A percentile compares a stretch with the other conserved stretches of the same genome.
phyloP scores from a whole-genome alignment of 1,140 invertebrate genomes.

The Pissodes strobi region DNA sequence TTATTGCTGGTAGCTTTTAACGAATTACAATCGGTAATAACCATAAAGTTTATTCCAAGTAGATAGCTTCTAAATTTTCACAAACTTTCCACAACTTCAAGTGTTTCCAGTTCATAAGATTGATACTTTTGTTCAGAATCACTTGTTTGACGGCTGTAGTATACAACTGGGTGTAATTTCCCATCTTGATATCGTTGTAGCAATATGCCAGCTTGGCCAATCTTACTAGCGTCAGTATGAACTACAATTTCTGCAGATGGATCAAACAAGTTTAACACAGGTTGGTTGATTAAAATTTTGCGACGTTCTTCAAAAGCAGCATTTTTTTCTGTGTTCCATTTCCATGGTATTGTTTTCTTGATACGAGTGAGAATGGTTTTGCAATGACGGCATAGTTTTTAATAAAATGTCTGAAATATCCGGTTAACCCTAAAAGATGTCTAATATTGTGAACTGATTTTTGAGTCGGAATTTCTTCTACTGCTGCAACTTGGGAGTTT shows the following conservation, averaged over 20 bases:
- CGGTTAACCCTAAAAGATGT: slow-evolving; percentile 31
- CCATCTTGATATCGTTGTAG: background rate
- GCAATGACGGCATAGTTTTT: slow-evolving; percentile 18
- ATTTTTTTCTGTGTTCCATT: no score
- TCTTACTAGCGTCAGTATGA: slow-evolving; percentile 34
- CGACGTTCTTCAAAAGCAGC: no score
- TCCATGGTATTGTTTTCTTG: no score
- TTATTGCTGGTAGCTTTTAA: slow-evolving; percentile 36
- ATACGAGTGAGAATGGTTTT: no score
- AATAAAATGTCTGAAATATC: slow-evolving; percentile 32
- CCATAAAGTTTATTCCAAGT: slow-evolving; percentile 34
- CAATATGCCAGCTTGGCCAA: no score
- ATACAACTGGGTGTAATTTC: no score
- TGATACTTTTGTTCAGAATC: slow-evolving; percentile 38
- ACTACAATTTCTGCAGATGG: no score
- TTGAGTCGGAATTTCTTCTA: slow-evolving; percentile 1
- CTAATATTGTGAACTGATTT: slow-evolving; percentile 15
- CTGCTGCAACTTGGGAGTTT: background rate
- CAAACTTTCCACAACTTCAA: slow-evolving; percentile 15
- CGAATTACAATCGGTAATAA: slow-evolving; percentile 47
- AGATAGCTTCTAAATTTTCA: slow-evolving; percentile 40
- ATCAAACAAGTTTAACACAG: no score
- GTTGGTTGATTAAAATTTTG: no score
- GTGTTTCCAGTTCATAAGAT: slow-evolving; percentile 51
- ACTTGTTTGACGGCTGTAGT: no score